Evolutionary conservation across 2,797 vertebrate genomes (phyloP), one percentile per base, ranked within the genome.

Genomic region (Arremon aurantiirostris): DNA sequence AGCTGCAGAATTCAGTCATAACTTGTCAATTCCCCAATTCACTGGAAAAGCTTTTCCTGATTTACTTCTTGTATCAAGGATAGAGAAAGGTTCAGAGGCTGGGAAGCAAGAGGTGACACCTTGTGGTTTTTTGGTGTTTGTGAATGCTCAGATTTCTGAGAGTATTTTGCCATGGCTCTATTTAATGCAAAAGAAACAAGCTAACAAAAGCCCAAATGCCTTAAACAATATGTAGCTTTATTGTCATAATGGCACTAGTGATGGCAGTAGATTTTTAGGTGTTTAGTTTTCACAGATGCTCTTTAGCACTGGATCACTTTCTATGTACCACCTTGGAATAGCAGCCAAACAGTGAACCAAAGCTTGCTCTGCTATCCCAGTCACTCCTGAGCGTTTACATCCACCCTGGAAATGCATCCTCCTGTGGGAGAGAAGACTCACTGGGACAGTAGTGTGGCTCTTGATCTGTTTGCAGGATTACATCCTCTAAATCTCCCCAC

Each of bases 101-200:
- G 44, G 44, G 32, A 82, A 71, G 35, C 3, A 9, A 82, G 30
- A 71, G 35, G 30, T 66, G 47, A 34, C 23, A 59, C 32, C 39
- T 35, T 0, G 0, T 41, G 44, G 1, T 10, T 65, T 70, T 66
- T 52, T 7, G 6, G 21, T 7, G 2, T 63, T 71, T 80, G 34
- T 44, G 60, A 73, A 11, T 6, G 2, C n/a, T 21, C 46, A 19
- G 32, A 28, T 81, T 88, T 85, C 41, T 75, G 41, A 46, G 26
- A 8, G 39, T 73, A 18, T 78, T 68, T 84, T 84, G 35, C 47
- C 37, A 19, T 20, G 77, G 27, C 19, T 91, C 23, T 46, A 18
- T 46, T 76, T 32, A 71, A 0, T 49, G 26, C 21, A 53, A 13
- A 52, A 55, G 55, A 77, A 65, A 56, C 1, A 7, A 64, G 16